Percentiles rank a stretch among this genome's conserved stretches.
phyloP scores from a whole-genome alignment of 2,888 invertebrate species.

The Lingula anatina region DNA sequence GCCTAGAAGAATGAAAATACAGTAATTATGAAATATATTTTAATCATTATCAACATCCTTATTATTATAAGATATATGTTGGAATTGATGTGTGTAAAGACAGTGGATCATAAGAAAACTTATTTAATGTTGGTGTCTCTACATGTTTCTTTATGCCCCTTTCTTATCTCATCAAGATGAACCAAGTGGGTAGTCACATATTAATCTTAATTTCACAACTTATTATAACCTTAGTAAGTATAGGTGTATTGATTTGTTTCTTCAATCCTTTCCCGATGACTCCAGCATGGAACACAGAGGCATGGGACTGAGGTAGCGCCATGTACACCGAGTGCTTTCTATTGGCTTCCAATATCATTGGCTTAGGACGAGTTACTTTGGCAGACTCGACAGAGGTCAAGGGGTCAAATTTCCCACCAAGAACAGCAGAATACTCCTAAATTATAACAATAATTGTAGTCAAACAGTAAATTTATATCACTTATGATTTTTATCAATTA shows the following conservation, averaged over 20 bases:
- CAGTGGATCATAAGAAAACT: too few species aligned
- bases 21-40: too few species aligned
- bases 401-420: conserved; percentile 38
- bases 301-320: conserved; percentile 72
- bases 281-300: conserved; percentile 86
- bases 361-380: conserved; percentile 2
- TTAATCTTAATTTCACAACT: not conserved
- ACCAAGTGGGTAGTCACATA: not conserved
- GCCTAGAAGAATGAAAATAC: too few species aligned
- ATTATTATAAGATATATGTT: too few species aligned
- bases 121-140: too few species aligned
- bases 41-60: too few species aligned
- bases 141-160: too few species aligned
- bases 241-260: conserved; percentile 5
- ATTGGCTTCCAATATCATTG: conserved; percentile 39
- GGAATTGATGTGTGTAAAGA: too few species aligned
- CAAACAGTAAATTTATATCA: too few species aligned
- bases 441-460: conserved; percentile 5
- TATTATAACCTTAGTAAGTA: conserved; percentile 19
- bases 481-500: too few species aligned
- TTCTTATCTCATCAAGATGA: too few species aligned
- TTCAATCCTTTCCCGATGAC: conserved; percentile 73
- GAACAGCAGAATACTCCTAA: conserved; percentile 38
- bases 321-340: conserved; percentile 53
- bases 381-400: not conserved